A percentile compares a stretch with the other conserved stretches of the same genome.
Evolutionary conservation across 2,888 invertebrate species (phyloP).

Genomic region (Pachydiplax longipennis): DNA sequence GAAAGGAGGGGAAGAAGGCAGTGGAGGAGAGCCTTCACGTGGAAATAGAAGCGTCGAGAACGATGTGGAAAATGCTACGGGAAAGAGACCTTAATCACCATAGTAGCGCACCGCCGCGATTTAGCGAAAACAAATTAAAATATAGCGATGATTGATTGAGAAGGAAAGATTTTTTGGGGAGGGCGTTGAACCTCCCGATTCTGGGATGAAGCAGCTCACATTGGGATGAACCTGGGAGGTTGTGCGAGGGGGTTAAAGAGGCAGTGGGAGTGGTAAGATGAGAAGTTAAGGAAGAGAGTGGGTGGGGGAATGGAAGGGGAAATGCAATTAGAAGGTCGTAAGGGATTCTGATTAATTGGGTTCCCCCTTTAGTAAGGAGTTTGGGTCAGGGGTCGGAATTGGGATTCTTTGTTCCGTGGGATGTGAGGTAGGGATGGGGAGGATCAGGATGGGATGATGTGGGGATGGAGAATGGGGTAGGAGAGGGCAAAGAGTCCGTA

Average conservation of each 20-base stretch:
- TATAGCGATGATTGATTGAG: constrained; percentile 15
- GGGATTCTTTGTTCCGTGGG: constrained; percentile 35
- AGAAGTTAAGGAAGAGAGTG: not conserved
- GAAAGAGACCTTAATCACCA: not conserved
- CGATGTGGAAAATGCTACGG: not conserved
- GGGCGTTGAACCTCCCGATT: too few species aligned
- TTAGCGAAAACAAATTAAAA: constrained; percentile 19
- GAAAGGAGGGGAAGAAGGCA: not conserved
- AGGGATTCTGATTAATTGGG: constrained; percentile 44
- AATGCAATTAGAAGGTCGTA: constrained; percentile 44
- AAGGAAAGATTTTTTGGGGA: not conserved
- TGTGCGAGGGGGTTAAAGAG: not conserved
- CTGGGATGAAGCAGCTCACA: too few species aligned
- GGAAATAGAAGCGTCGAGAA: not conserved
- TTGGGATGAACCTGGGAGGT: too few species aligned
- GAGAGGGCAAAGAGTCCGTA: too few species aligned
- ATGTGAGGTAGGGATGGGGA: not conserved
- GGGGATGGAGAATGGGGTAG: too few species aligned
- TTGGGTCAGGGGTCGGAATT: constrained; percentile 13
- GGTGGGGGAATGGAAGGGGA: not conserved
- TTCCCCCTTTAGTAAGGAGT: not conserved
- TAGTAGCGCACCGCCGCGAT: not conserved
- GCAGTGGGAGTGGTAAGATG: not conserved
- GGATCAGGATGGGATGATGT: too few species aligned
- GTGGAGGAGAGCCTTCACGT: not conserved